Evolutionary conservation across 2,888 invertebrate species (phyloP).

Genomic region (Acanthococcus lagerstroemiae): DNA sequence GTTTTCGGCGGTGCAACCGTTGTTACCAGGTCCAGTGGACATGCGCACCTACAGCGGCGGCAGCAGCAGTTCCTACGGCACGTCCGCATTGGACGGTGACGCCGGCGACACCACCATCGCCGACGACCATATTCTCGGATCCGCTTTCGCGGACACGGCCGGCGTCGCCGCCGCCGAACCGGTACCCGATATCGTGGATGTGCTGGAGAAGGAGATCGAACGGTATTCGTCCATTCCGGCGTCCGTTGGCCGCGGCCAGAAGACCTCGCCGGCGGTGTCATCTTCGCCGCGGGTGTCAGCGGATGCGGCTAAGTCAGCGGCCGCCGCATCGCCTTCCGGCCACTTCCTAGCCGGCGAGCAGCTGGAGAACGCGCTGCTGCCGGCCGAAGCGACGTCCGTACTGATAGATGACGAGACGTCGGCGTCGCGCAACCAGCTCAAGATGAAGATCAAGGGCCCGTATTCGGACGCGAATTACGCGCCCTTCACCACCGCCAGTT

Average conservation of each 20-base stretch:
- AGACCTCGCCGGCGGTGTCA: neutral
- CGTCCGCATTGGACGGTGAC: slow-evolving; percentile 46
- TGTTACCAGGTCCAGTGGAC: slow-evolving; percentile 77
- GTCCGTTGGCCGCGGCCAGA: neutral
- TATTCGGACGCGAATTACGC: slow-evolving; percentile 65
- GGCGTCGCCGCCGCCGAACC: neutral
- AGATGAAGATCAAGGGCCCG: slow-evolving; percentile 84
- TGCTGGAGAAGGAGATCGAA: slow-evolving; percentile 65
- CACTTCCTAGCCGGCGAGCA: neutral
- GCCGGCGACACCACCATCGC: slow-evolving; percentile 42
- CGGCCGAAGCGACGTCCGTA: neutral
- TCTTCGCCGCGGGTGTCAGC: neutral
- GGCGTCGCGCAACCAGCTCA: slow-evolving; percentile 74
- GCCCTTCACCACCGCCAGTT: slow-evolving; percentile 52
- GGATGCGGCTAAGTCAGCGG: neutral
- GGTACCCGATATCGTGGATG: slow-evolving; percentile 65
- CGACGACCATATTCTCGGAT: neutral
- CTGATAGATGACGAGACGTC: slow-evolving; percentile 46
- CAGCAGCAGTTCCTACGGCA: slow-evolving; percentile 50
- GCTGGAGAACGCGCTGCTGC: neutral
- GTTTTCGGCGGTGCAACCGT: slow-evolving; percentile 37
- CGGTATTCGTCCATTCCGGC: neutral
- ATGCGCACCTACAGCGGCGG: slow-evolving; percentile 62
- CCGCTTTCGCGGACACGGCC: neutral
- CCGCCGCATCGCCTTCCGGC: neutral